Base-by-base conservation (phyloP, 2,113 vertebrate genomes). In the Corynorhinus townsendii region DNA sequence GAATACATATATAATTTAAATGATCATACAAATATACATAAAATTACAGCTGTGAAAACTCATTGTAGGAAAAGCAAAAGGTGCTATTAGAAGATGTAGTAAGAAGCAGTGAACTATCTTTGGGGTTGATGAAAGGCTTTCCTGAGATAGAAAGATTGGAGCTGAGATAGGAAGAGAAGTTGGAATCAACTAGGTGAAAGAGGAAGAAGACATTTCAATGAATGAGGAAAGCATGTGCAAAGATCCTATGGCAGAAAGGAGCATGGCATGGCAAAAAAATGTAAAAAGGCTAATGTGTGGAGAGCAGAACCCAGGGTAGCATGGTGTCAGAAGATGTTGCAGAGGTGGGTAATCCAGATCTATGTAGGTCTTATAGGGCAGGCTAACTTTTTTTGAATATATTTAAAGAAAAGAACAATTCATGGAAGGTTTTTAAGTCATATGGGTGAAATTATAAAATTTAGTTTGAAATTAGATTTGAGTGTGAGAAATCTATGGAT, bases 31-130 rank as follows among this genome's bases (percentile, higher is more conserved):
- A 86, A 43, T 45, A 66, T 49, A 81, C 33, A 76, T 47, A 30
- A 89, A 89, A 45, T 72, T 38, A 72, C 30, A 91, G 54, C 45
- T 38, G 40, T 56, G 47, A 93, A 81, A 89, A 86, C 7, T 76
- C 52, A 86, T 24, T n/a, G 15, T 49, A 94, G 16, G 68, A 93
- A 96, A 89, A 89, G 59, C 52, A 91, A 95, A 95, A 14, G 45
- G 83, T 83, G 76, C 52, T 73, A 19, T 79, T 52, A 87, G 64
- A 85, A 90, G 59, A 77, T 68, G 2, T 5, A 76, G 19, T 45
- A 84, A 87, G 66, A 79, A 76, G 30, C 85, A 47, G 3, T 40
- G n/a, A 83, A 47, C 19, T 56, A 64, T 90, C 43, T 79, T 87
- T 64, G 62, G 40, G 4, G 35, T 59, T 86, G 33, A 79, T 76